These are phyloP conservation scores for Corythucha ciliata DNA, from an alignment of 2,888 invertebrate genomes.

Conservation along the genomic window DNA sequence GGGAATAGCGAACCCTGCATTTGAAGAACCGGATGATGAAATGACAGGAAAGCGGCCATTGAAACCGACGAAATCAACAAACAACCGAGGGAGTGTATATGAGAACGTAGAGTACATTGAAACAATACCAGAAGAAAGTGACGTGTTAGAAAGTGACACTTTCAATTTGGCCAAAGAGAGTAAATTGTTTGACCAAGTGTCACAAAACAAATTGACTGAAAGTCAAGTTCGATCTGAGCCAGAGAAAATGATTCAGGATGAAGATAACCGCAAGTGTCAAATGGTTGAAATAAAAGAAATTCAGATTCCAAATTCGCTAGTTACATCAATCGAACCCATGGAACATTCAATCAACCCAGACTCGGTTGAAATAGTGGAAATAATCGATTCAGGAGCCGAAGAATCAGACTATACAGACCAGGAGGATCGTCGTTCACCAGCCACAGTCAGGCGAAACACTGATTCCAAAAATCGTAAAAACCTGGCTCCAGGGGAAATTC, in stretches of 20 bases:
- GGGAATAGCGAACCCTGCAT: too few relatives aligned
- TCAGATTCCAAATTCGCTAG: constrained; percentile 55
- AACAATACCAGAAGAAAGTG: constrained; percentile 34
- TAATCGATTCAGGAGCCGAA: constrained; percentile 39
- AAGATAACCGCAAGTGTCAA: constrained; percentile 41
- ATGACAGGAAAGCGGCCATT: constrained; percentile 13
- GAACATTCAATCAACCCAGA: constrained; percentile 41
- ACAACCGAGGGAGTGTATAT: constrained; percentile 33
- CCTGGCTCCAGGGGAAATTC: constrained; percentile 33
- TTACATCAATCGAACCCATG: constrained; percentile 43
- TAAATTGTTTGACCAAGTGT: constrained; percentile 59
- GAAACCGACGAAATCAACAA: too few relatives aligned
- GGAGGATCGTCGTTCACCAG: constrained; percentile 36
- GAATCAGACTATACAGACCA: constrained; percentile 33
- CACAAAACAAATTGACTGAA: constrained; percentile 43
- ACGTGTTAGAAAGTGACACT: constrained; percentile 41
- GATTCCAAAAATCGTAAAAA: constrained; percentile 32
- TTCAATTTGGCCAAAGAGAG: constrained; percentile 58
- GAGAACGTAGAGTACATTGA: constrained; percentile 32
- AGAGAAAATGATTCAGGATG: constrained; percentile 24
- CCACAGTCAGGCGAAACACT: constrained; percentile 29
- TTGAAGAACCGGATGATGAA: constrained; percentile 29
- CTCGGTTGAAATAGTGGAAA: constrained; percentile 45
- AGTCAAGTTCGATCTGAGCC: constrained; percentile 33
- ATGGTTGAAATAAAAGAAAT: constrained; percentile 60